Evolutionary conservation across 1,140 invertebrate species (phyloP).

Genomic region (Acyrthosiphon pisum): DNA sequence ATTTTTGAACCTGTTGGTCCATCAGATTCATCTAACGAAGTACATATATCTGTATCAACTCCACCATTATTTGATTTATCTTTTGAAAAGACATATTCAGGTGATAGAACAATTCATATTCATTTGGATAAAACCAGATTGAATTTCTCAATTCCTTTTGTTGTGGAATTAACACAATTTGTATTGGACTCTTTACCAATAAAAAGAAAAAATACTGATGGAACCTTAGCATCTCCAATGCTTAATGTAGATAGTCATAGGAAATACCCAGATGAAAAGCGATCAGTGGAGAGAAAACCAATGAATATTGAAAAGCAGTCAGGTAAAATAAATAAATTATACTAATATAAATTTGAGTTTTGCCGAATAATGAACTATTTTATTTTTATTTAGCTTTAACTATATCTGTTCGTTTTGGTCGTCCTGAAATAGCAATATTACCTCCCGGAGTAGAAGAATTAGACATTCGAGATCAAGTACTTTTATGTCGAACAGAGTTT

Average conservation of each 20-base stretch:
- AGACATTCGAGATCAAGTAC: conserved; percentile 63
- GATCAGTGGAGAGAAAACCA: not conserved
- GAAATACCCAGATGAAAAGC: conserved; percentile 32
- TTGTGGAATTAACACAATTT: conserved; percentile 73
- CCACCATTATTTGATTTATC: conserved; percentile 74
- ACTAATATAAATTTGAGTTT: not conserved
- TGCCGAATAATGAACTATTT: conserved; percentile 9
- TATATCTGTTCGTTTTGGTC: conserved; percentile 74
- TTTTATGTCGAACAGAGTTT: conserved; percentile 77
- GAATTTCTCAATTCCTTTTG: conserved; percentile 77
- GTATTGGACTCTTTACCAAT: conserved; percentile 73
- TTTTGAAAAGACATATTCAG: conserved; percentile 70
- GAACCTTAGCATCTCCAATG: conserved; percentile 10
- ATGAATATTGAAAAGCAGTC: conserved; percentile 8
- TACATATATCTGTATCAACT: conserved; percentile 71
- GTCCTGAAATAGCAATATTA: conserved; percentile 81
- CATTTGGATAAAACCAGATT: conserved; percentile 75
- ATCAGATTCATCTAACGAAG: conserved; percentile 59
- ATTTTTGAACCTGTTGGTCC: conserved; percentile 43
- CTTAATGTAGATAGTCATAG: not conserved
- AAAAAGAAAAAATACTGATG: conserved; percentile 62
- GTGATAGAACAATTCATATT: conserved; percentile 72
- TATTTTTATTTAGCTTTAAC: conserved; percentile 66
- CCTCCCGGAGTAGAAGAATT: conserved; percentile 67
- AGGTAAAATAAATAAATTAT: not conserved